Evolutionary conservation across 2,113 vertebrate genomes (phyloP), one percentile per base, ranked within the genome.

Genomic region (Paramisgurnus dabryanus): DNA sequence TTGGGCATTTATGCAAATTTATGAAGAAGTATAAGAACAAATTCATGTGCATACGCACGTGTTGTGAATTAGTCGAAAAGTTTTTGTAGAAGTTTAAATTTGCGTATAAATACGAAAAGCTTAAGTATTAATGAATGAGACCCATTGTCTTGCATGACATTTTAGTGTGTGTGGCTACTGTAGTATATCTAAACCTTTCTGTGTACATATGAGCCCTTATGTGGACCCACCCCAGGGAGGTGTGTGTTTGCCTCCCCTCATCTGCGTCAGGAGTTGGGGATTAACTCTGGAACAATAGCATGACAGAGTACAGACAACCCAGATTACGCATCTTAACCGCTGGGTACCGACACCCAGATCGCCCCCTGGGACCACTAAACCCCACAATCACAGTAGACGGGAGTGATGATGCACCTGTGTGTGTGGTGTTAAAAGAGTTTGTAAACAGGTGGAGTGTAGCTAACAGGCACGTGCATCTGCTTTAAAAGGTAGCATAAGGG

Each of bases 201-300:
- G 58, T 22, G 60, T 18, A 17, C 57, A 67, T 58, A 34, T 81
- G 41, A 49, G 61, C 43, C 60, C 47, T 7, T 80, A 18, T 67
- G 47, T 67, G 69, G 27, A 10, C 34, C n/a, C 43, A 34, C 27
- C 27, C 27, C 27, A 34, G 27, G 27, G 27, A 34, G 27, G 76
- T 40, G 13, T 41, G 61, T 67, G 63, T 55, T 22, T 82, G 22
- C 58, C 53, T 47, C 18, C n/a, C 50, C 66, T 58, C 27, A 69
- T 71, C 66, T 80, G 79, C 65, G 80, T 53, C 61, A 55, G 67
- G 77, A 65, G 73, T 78, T 76, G 9, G 41, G 58, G 73, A 64
- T 75, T 75, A 75, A 64, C 58, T 60, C 13, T 49, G 15, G 68
- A 64, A 75, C 58, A 75, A 75, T 75, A 75, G 58, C 58, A 49